Evolutionary conservation across 2,113 vertebrate genomes (phyloP), one percentile per base, ranked within the genome.

Genomic region (Alexandromys fortis): DNA sequence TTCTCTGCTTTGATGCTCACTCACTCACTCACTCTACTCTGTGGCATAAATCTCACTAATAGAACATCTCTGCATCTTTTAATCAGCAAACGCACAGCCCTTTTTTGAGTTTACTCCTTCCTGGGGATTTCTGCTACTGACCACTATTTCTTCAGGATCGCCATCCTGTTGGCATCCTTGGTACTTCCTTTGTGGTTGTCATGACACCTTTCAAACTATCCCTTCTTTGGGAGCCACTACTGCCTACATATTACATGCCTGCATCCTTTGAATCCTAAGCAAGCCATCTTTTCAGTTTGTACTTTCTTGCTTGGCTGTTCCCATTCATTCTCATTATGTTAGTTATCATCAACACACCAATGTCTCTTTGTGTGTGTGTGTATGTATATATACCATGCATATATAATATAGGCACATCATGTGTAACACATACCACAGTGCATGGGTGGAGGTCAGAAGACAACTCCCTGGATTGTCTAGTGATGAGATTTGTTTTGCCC

Each of bases 111-210:
- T 21, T 68, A 42, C 49, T 16, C 24, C 55, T 95, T 94, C 96
- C 87, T 97, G 92, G 72, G 67, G 68, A 89, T 47, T 86, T 94
- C 86, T 96, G 38, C 65, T 63, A 3, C 67, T 72, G 76, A 45
- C 81, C 55, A 6, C 55, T 58, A 9, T n/a, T 42, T 86, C 65
- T 52, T 87, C 45, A 52, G 89, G 63, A 65, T 83, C n/a, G 86
- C 73, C 68, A 58, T 90, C 42, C 3, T 61, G 3, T 70, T 76
- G 65, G 33, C 52, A 55, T 91, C 28, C 3, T 8, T 81, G 63
- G 68, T 67, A 58, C 28, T 30, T 77, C 26, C 11, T 72, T 22
- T 7, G 12, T 22, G 49, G 63, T 47, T 88, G 52, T 55, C 22
- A 45, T 86, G 92, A 81, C n/a, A 79, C 70, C 24, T 75, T 67